phyloP scores from a whole-genome alignment of 1,140 invertebrate species.

The Ptiloglossa arizonensis region DNA sequence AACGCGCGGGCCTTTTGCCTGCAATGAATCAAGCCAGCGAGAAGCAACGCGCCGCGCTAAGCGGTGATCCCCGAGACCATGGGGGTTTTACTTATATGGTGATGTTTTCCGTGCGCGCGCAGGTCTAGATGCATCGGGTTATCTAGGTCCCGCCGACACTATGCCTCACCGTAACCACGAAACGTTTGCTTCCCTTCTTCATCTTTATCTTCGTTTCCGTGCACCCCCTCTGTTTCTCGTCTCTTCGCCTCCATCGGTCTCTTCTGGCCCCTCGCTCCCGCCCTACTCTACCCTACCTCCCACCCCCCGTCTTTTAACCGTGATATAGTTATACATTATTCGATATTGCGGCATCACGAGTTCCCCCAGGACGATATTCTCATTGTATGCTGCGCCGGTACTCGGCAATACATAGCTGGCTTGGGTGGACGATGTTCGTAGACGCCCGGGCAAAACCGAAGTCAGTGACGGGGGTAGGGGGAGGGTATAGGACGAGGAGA shows the following conservation, averaged over 20 bases:
- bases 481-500: conserved; percentile 34
- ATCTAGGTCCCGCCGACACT: conserved; percentile 63
- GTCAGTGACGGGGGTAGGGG: conserved; percentile 5
- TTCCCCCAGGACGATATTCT: conserved; percentile 73
- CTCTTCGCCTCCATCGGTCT: conserved; percentile 21
- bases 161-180: conserved; percentile 45
- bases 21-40: conserved; percentile 68
- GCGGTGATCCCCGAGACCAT: conserved; percentile 58
- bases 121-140: conserved; percentile 70
- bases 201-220: conserved; percentile 50
- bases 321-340: conserved; percentile 78
- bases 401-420: conserved; percentile 45
- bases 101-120: conserved; percentile 70
- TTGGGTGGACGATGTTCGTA: conserved; percentile 46
- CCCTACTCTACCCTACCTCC: too few relatives aligned
- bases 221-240: conserved; percentile 51
- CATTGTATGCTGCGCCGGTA: conserved; percentile 69
- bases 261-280: too few relatives aligned
- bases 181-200: conserved; percentile 32
- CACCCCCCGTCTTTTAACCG: neutral
- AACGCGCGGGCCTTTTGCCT: conserved; percentile 54
- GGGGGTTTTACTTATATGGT: conserved; percentile 71
- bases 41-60: conserved; percentile 3
- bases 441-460: conserved; percentile 51
- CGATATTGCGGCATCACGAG: conserved; percentile 75